Conservation (phyloP, 1,140 invertebrate species). For the Delia radicum region DNA sequence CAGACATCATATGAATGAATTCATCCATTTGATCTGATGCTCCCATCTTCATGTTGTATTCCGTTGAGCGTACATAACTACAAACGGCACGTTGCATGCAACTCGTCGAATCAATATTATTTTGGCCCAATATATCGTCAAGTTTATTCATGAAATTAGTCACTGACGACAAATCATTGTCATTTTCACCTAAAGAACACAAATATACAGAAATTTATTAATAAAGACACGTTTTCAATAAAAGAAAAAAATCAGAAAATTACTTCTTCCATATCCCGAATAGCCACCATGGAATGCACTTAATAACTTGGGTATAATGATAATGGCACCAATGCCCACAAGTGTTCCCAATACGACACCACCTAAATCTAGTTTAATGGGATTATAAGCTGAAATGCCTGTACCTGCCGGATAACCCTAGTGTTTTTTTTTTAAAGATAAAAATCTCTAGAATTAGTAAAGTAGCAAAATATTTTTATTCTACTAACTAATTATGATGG, state of each 20-base stretch:
- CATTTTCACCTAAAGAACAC: constrained; percentile 60
- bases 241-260: constrained; percentile 37
- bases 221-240: not conserved
- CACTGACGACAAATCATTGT: constrained; percentile 63
- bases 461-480: not conserved
- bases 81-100: constrained; percentile 78
- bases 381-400: constrained; percentile 62
- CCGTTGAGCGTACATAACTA: constrained; percentile 70
- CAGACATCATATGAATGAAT: constrained; percentile 65
- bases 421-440: not conserved
- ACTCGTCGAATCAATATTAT: constrained; percentile 75
- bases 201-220: not conserved
- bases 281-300: constrained; percentile 69
- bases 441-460: not conserved
- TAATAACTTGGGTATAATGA: constrained; percentile 76
- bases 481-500: too few relatives aligned
- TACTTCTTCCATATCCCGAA: constrained; percentile 70
- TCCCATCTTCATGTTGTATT: constrained; percentile 63
- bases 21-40: constrained; percentile 67
- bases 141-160: constrained; percentile 68
- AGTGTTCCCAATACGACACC: constrained; percentile 77
- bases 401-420: constrained; percentile 56
- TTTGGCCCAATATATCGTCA: constrained; percentile 69
- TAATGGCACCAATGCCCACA: constrained; percentile 74
- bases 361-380: constrained; percentile 77